Base-by-base conservation (phyloP, 2,113 vertebrate species). In the Prietella phreatophila region DNA sequence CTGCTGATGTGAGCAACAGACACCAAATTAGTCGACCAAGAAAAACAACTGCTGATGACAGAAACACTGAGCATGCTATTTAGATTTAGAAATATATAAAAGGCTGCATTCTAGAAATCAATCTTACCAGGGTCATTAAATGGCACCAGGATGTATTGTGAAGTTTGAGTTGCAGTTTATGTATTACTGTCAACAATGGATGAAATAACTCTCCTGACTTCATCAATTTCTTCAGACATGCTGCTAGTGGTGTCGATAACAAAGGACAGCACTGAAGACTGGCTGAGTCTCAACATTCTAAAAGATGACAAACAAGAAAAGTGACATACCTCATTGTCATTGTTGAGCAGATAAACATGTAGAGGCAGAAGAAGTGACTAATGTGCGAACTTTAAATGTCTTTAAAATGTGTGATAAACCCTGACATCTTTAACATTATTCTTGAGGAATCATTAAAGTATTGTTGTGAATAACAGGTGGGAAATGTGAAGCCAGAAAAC, bases 81-180 rank as follows among this genome's bases (percentile, higher is more conserved):
- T 50, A 50, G 1, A 50, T 1, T 50, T 50, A 10, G 1, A 10
- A 50, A 10, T 50, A 10, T 10, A 50, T 50, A 50, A 50, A 50
- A 50, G 8, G 47, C 47, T 50, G 42, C 47, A 10, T 50, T 50
- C 42, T 47, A 47, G 42, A 8, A 50, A 50, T 10, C 8, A 50
- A 10, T 50, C 85, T 27, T 83, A 94, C 94, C 92, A 88, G 94
- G 93, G 73, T 95, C 94, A 33, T 88, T 93, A 88, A 95, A 95
- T 0, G 93, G 89, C 9, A 94, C 91, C 13, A 94, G 91, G 71
- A 94, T 92, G 86, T 94, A 95, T 60, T 83, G 25, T 0, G 91
- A 91, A 19, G 90, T 47, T 47, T 47, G 42, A 47, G 42, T 47
- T 92, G 80, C 90, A 47, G 42, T 47, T 47, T 47, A 92, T 39